Evolutionary conservation across 1,140 invertebrate genomes (phyloP).

Genomic region (Apocrypta bakeri): DNA sequence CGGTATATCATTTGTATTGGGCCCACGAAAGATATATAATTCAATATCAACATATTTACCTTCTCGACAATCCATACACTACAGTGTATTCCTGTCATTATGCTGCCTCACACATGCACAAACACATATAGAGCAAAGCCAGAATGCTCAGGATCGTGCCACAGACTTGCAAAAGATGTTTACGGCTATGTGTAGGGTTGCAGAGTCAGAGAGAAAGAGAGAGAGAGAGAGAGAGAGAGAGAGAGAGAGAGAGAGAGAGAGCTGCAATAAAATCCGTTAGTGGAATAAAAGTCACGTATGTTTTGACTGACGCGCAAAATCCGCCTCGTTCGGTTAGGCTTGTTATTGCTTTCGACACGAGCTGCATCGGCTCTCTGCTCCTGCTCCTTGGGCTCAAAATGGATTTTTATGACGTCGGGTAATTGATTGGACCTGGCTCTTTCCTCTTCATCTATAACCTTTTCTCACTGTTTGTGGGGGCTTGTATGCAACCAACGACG

Average conservation of each 20-base stretch:
- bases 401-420: slow-evolving; percentile 49
- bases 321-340: slow-evolving; percentile 31
- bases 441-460: slow-evolving; percentile 12
- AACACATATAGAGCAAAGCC: background rate
- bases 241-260: no score
- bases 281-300: slow-evolving; percentile 57
- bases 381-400: slow-evolving; percentile 1
- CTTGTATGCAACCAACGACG: background rate
- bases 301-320: slow-evolving; percentile 58
- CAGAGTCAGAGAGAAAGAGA: no score
- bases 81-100: background rate
- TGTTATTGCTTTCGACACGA: slow-evolving; percentile 52
- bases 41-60: background rate
- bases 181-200: background rate
- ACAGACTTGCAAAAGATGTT: background rate
- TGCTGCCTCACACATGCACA: background rate
- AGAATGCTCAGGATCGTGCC: background rate
- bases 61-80: background rate
- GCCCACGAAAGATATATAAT: background rate
- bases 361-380: slow-evolving; percentile 3
- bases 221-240: no score
- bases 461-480: slow-evolving; percentile 1
- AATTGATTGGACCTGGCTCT: slow-evolving; percentile 42
- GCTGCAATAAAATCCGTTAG: slow-evolving; percentile 48
- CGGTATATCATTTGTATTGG: background rate